Percentiles rank a stretch among this genome's conserved stretches.
These are phyloP conservation scores for Anguilla megastoma DNA, from an alignment of 2,797 vertebrate genomes.

Conservation along the genomic window DNA sequence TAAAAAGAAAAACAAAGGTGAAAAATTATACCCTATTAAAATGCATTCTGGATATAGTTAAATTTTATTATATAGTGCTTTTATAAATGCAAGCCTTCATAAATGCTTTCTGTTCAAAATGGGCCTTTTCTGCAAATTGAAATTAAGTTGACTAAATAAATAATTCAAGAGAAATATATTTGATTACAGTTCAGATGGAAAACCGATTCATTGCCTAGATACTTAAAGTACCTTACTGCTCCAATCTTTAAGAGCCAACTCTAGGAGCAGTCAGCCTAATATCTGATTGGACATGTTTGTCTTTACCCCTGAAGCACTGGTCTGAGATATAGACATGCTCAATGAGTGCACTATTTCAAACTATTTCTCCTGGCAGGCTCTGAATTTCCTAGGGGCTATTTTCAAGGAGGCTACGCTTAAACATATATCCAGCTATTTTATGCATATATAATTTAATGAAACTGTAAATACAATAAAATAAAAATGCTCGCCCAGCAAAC, in stretches of 20 bases:
- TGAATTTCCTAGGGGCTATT: neutral
- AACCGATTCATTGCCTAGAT: neutral
- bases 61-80: neutral
- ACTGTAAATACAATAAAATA: neutral
- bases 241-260: neutral
- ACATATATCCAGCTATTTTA: neutral
- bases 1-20: neutral
- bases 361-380: neutral
- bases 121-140: neutral
- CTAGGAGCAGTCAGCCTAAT: neutral
- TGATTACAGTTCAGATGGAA: slow-evolving; percentile 6
- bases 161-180: slow-evolving; percentile 18
- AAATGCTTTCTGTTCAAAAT: neutral
- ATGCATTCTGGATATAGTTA: neutral
- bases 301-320: neutral
- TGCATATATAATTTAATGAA: neutral
- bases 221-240: neutral
- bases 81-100: neutral
- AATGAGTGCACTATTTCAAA: neutral
- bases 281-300: neutral
- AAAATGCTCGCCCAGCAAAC: neutral
- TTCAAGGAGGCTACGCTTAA: neutral
- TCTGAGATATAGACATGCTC: neutral
- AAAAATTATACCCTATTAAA: neutral
- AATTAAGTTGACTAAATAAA: slow-evolving; percentile 14